Percentiles rank a stretch among this genome's conserved stretches.
Conservation (phyloP, 1,140 invertebrate genomes). For the Spodoptera frugiperda region DNA sequence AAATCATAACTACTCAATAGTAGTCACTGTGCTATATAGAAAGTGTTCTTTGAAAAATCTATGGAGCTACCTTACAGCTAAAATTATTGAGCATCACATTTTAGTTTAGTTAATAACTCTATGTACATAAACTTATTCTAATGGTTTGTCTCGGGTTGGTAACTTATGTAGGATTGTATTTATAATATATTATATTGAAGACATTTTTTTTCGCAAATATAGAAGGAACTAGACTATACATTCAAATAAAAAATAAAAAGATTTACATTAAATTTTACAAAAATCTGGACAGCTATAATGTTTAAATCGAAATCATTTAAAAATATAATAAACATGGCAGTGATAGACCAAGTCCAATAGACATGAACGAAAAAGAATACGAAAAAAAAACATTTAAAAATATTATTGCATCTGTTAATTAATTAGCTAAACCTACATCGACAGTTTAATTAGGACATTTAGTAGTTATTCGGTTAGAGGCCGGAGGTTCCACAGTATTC, state of each 20-base stretch:
- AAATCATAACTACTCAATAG: neutral
- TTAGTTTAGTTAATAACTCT: conserved; percentile 61
- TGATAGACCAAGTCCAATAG: too few species aligned
- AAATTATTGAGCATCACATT: conserved; percentile 74
- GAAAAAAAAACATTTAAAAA: neutral
- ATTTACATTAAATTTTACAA: too few species aligned
- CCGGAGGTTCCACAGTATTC: conserved; percentile 87
- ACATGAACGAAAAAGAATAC: neutral
- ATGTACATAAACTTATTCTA: conserved; percentile 48
- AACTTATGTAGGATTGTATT: conserved; percentile 48
- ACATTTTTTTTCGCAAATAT: too few species aligned
- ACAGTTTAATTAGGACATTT: conserved; percentile 5
- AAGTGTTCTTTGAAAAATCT: neutral
- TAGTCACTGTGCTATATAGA: neutral
- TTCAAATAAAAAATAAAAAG: too few species aligned
- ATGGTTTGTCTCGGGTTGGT: conserved; percentile 52
- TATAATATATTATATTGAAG: neutral
- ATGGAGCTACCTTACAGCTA: conserved; percentile 43
- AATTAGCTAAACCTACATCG: conserved; percentile 8
- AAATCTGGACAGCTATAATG: too few species aligned
- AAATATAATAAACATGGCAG: too few species aligned
- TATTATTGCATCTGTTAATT: conserved; percentile 8
- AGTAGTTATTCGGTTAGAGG: conserved; percentile 56
- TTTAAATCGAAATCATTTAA: too few species aligned
- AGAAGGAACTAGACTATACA: too few species aligned